Evolutionary conservation across 2,797 vertebrate species (phyloP), one percentile per base, ranked within the genome.

Genomic region (Catostomus latipinnis): DNA sequence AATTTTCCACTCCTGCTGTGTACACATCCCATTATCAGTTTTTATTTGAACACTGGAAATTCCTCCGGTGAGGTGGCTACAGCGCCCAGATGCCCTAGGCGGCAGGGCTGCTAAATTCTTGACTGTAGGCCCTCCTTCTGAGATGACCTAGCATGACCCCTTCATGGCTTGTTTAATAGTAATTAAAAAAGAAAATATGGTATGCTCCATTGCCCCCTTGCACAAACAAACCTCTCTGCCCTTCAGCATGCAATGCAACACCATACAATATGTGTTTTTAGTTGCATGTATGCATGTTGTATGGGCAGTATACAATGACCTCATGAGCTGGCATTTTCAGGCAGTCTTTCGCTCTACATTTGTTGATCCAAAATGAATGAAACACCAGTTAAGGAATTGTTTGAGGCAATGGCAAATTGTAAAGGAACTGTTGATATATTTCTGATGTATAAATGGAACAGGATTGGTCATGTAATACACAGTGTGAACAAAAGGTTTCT

Each of bases 21-120:
- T 68, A 89, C 91, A 92, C 91, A 91, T 93, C 91, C 93, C 91
- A 91, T 95, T 94, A 94, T 94, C 93, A 92, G 89, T 93, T 95
- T 34, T 94, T 93, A 94, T 90, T 92, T 85, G 88, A 90, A 89
- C 90, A 83, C 88, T 94, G 90, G 91, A 94, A 94, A 94, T 94
- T 95, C 93, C 91, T 93, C 87, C 89, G 89, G 90, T 80, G 85
- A 60, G 75, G 76, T 63, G 74, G 78, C 70, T 71, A 5, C 53
- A 52, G 78, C 1, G 14, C 65, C 9, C 65, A 56, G 63, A 60
- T 60, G 76, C 75, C 74, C 53, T 6, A 58, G 75, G 67, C 58
- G 70, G 53, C 76, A 74, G 12, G 16, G 48, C 75, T 50, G 2
- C 76, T 70, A 50, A 76, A 82, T 82, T 82, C 76, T 66, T 68